Conservation (phyloP, 2,113 vertebrate genomes). For the Passer montanus region DNA sequence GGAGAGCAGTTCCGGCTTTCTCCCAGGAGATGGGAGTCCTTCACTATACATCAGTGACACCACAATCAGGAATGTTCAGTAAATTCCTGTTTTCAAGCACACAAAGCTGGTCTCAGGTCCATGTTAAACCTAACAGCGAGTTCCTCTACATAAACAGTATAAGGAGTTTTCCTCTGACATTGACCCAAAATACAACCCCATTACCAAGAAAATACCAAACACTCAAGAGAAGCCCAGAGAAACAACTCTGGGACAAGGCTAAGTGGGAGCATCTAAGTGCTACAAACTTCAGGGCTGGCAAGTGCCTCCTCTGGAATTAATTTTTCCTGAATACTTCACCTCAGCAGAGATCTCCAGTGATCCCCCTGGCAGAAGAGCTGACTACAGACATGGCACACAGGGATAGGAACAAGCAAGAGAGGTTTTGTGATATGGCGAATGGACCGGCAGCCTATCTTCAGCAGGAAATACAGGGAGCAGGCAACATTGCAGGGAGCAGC, state of each 20-base stretch:
- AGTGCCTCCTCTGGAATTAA: not conserved
- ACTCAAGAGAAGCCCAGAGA: not conserved
- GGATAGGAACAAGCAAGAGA: not conserved
- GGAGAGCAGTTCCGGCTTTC: not conserved
- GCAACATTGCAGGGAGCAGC: not conserved
- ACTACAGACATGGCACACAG: not conserved
- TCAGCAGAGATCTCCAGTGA: not conserved
- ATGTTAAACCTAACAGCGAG: accelerated
- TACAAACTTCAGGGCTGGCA: not conserved
- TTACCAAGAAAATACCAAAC: not conserved
- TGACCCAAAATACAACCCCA: too few species aligned
- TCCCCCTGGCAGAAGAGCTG: not conserved
- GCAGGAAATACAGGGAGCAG: not conserved
- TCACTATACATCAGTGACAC: accelerated
- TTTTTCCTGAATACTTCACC: not conserved
- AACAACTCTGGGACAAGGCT: not conserved
- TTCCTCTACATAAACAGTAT: not conserved
- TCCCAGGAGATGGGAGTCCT: not conserved
- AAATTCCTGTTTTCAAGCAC: not conserved
- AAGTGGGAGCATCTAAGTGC: not conserved
- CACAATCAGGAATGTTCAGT: too few species aligned
- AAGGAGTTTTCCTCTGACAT: not conserved
- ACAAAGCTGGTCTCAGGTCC: not conserved
- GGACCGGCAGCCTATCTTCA: not conserved
- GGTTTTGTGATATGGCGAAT: not conserved